Evolutionary conservation across 1,140 invertebrate species (phyloP).

Genomic region (Bilobella aurantiaca): DNA sequence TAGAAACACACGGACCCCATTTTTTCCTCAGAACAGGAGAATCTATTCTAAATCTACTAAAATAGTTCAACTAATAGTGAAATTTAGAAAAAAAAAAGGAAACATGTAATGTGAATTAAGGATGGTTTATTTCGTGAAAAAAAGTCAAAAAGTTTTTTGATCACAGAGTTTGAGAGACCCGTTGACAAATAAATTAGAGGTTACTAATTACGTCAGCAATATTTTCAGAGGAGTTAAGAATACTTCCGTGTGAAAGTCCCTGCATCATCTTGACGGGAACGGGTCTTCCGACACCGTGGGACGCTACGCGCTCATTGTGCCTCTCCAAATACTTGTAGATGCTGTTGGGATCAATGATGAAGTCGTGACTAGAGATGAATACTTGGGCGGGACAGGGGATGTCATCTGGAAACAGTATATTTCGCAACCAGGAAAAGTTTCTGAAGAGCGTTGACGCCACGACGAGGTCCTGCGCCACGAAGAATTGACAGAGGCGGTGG

Average conservation of each 20-base stretch:
- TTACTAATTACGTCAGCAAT: constrained; percentile 3
- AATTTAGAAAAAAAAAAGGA: too few relatives aligned
- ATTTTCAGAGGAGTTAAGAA: constrained; percentile 1
- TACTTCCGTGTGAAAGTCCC: constrained; percentile 11
- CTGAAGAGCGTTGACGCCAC: constrained; percentile 12
- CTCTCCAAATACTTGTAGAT: constrained; percentile 1
- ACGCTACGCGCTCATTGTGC: background rate
- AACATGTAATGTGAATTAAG: too few relatives aligned
- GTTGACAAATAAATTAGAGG: background rate
- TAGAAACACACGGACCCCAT: too few relatives aligned
- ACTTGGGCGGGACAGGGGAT: constrained; percentile 1
- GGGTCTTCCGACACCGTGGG: background rate
- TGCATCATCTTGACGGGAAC: background rate
- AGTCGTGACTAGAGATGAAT: constrained; percentile 13
- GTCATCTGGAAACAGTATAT: constrained; percentile 11
- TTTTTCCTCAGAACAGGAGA: too few relatives aligned
- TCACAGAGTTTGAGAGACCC: too few relatives aligned
- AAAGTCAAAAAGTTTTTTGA: too few relatives aligned
- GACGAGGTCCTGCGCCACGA: constrained; percentile 14
- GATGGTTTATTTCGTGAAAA: too few relatives aligned
- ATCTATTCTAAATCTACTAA: too few relatives aligned
- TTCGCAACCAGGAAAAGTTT: constrained; percentile 12
- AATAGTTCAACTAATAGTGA: too few relatives aligned
- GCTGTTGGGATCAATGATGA: constrained; percentile 5
- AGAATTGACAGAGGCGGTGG: constrained; percentile 11